Evolutionary conservation across 2,113 vertebrate genomes (phyloP), one percentile per base, ranked within the genome.

Genomic region (Ardeotis arabs): DNA sequence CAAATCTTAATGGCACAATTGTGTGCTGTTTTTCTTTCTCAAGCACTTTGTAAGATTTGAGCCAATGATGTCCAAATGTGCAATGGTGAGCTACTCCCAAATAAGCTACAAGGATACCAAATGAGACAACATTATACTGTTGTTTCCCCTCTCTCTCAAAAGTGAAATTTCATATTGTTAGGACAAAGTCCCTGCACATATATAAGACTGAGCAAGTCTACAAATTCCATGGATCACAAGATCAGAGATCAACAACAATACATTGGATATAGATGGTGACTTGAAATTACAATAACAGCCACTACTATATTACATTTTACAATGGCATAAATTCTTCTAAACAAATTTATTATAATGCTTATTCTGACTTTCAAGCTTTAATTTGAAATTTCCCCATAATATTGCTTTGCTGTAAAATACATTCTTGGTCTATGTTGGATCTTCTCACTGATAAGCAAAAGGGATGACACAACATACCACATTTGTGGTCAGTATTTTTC

Each of bases 351-450:
- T 87, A 64, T 19, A 45, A 81, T 29, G 7, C 6, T 74, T 87
- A 76, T 64, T 90, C 67, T 64, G 35, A 83, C 18, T 24, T 80
- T 23, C 14, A 56, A 29, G 62, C 10, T 76, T 56, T 50, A n/a
- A 70, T 55, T 75, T 16, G 20, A 56, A 75, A 63, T 79, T 49
- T 72, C n/a, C 68, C 58, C 63, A 33, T 52, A 55, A 39, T 5
- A 39, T 18, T 79, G 52, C 44, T 64, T 63, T 85, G 22, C 52
- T 5, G 6, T 10, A 84, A n/a, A 52, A 64, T 28, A 47, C 10
- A 53, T n/a, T 78, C 29, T 35, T 0, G 0, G 31, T 78, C 35
- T 75, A 1, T 8, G 31, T 0, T 12, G 35, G n/a, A 82, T 47
- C 56, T 63, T 56, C 68, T 31, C 52, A 37, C 37, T 29, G 28